phyloP scores from a whole-genome alignment of 2,797 vertebrate genomes.

The Anabacerthia variegaticeps region DNA sequence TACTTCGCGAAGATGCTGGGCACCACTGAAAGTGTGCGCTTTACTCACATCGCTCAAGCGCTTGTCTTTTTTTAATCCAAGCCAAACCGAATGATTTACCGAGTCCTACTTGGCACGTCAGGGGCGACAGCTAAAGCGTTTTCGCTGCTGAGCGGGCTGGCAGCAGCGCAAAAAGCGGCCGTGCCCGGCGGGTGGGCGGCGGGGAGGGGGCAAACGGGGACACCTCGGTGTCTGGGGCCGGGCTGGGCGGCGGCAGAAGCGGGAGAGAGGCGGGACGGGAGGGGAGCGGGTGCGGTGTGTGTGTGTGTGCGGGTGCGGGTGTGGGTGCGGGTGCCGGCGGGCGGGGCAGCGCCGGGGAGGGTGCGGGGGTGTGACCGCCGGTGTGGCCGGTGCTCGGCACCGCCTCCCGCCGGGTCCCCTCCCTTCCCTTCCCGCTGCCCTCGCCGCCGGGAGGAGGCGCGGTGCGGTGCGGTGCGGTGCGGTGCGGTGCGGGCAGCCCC shows the following conservation, averaged over 20 bases:
- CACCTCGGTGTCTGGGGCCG: accelerated
- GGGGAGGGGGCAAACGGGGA: background rate
- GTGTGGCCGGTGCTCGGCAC: background rate
- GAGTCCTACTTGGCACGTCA: background rate
- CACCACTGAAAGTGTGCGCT: background rate
- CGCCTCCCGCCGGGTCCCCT: background rate
- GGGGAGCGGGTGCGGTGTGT: no score
- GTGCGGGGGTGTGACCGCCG: background rate
- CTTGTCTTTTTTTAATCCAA: background rate
- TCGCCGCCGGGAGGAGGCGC: background rate
- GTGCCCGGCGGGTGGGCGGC: background rate
- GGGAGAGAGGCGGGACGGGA: background rate
- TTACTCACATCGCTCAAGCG: background rate
- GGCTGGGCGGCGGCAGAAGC: background rate
- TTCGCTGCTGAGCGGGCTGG: background rate
- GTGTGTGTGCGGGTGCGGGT: background rate
- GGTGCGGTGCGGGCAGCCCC: background rate
- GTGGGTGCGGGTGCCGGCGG: no score
- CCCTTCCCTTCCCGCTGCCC: background rate
- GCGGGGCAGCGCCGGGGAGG: background rate
- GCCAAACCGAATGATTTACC: background rate
- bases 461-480: background rate
- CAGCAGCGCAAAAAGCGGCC: background rate
- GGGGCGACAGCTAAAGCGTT: background rate
- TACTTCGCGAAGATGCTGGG: background rate